Base-by-base conservation (phyloP, 2,888 invertebrate genomes). In the Disparrhopalites patrizii region DNA sequence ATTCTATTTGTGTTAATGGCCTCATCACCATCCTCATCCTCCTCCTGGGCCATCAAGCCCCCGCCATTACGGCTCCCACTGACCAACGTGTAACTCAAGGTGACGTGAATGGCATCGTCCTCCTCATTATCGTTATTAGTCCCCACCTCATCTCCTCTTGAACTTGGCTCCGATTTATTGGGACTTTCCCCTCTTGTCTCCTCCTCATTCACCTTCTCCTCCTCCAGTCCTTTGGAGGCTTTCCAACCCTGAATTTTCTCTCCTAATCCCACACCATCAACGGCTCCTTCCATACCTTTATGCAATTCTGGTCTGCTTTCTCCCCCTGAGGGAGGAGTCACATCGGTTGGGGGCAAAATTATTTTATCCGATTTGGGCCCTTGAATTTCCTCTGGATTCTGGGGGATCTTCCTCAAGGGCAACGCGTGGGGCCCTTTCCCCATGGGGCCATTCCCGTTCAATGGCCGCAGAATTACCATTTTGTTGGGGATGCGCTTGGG, bases 81-180 rank as follows among this genome's bases (percentile, higher is more conserved):
- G 13, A 43, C 23, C 20, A 55, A 20, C 20, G 54, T 60, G 55
- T 66, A 61, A 25, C 51, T 62, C 36, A 62, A 54, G 38, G 56
- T 56, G 3, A 55, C 55, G 23, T 51, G 47, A 20, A 56, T 38
- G 25, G 38, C 25, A 3, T 50, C 55, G 27, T 30, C 25, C 8
- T 66, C 55, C 20, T 33, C n/a, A 54, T 27, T 54, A 27, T 27
- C 31, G n/a, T 23, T 23, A 28, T 10, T 54, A 2, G 30, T 54
- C n/a, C 20, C 40, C n/a, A 3, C 10, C 2, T 54, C 31, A 18
- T 51, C 27, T 23, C n/a, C 51, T 51, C 25, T 27, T 3, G 1
- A 10, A 15, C 30, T 28, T 15, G 28, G 30, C 20, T 47, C 10
- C 5, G 43, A 47, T 55, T 33, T 20, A 4, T 18, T 55, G 58